Percentiles rank a stretch among this genome's conserved stretches.
These are phyloP conservation scores for Delichon dasypus DNA, from an alignment of 2,797 vertebrate species.

Conservation along the genomic window DNA sequence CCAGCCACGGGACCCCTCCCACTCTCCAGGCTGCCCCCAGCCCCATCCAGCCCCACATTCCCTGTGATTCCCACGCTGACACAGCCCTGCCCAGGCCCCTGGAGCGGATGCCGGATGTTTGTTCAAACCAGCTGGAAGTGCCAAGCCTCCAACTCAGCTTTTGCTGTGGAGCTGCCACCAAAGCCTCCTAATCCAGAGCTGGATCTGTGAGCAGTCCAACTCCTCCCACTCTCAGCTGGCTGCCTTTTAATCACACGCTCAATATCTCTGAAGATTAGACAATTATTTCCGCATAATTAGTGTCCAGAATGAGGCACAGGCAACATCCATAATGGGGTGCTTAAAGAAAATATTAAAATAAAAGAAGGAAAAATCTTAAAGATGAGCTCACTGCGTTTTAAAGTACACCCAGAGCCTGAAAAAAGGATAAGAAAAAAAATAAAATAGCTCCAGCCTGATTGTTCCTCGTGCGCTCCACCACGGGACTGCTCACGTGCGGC, in stretches of 20 bases:
- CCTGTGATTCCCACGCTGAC: not conserved
- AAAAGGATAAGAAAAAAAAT: not conserved
- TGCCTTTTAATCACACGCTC: conserved; percentile 60
- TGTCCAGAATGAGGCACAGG: conserved; percentile 37
- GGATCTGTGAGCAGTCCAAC: conserved; percentile 8
- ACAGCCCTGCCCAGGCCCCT: not conserved
- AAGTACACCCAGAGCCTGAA: not conserved
- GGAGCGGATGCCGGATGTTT: not conserved
- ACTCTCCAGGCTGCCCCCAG: not conserved
- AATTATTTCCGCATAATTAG: conserved; percentile 60
- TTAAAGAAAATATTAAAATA: not conserved
- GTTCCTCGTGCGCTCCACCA: not conserved
- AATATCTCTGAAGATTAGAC: conserved; percentile 50
- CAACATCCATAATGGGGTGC: not conserved
- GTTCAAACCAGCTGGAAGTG: not conserved
- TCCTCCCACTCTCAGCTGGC: conserved; percentile 26
- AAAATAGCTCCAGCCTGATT: not conserved
- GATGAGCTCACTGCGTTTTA: not conserved
- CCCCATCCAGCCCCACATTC: not conserved
- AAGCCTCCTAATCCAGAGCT: not conserved
- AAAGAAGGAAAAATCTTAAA: not conserved
- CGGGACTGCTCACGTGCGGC: not conserved
- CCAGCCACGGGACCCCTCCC: not conserved
- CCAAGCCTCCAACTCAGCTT: not conserved
- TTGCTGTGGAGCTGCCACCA: conserved; percentile 11